phyloP scores from a whole-genome alignment of 2,888 invertebrate species.

The Synergus laeviventris region DNA sequence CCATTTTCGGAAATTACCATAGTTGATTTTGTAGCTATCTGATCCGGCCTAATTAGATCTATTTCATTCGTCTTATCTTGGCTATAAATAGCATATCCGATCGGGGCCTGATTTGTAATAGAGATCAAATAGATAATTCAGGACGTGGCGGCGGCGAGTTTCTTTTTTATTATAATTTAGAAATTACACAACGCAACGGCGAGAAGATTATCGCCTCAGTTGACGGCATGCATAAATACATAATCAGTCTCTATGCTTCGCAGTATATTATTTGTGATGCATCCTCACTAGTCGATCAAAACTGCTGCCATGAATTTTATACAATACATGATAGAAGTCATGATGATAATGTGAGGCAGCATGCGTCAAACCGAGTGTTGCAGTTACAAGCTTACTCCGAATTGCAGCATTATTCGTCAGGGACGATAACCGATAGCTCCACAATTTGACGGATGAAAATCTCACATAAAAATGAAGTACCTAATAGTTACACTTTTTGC shows the following conservation, averaged over 20 bases:
- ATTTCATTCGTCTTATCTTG: no score
- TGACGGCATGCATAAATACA: constrained; percentile 7
- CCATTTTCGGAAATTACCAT: no score
- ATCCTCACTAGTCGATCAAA: constrained; percentile 21
- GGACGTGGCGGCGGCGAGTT: no score
- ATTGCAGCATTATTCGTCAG: background rate
- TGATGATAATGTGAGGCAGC: background rate
- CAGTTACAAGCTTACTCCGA: background rate
- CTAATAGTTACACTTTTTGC: background rate
- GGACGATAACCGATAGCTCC: background rate
- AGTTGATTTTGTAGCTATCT: no score
- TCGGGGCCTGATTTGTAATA: no score
- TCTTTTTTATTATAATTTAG: no score
- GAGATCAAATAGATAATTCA: no score
- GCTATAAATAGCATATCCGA: no score
- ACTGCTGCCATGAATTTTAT: constrained; percentile 1
- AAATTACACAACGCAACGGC: no score
- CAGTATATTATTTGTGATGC: constrained; percentile 10
- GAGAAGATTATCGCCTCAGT: no score
- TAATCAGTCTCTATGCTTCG: constrained; percentile 11
- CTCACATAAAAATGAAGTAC: background rate
- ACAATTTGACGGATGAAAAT: background rate
- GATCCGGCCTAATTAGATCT: no score
- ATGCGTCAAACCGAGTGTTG: background rate
- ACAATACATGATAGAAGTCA: constrained; percentile 9